Base-by-base conservation (phyloP, 2,888 invertebrate genomes). In the Agrilus mali region DNA sequence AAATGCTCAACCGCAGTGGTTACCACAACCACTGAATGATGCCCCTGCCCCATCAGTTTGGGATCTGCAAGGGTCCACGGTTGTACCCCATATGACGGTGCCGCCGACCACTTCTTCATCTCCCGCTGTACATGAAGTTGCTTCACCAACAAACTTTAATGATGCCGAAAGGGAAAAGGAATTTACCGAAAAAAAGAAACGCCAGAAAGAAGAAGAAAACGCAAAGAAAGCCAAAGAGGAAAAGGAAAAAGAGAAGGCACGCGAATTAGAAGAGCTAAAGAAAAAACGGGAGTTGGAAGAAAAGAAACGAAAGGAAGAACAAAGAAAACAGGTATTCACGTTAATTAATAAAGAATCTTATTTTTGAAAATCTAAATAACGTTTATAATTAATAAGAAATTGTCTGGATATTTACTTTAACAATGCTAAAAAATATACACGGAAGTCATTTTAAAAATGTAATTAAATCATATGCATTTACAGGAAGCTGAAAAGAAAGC, bases 401-500 rank as follows among this genome's bases (percentile, higher is more conserved):
- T n/a, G n/a, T n/a, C n/a, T n/a, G n/a, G n/a, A n/a, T n/a, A n/a
- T n/a, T n/a, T n/a, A n/a, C n/a, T n/a, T n/a, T n/a, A 17, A 17
- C 17, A 17, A 17, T 17, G 5, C 17, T 5, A 17, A 17, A 17
- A 17, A 17, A 17, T 17, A 17, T 17, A 5, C 5, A 17, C 15
- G 7, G 5, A n/a, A 36, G 10, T 4, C 36, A 36, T 13, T 36
- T 10, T 36, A 3, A 38, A n/a, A 10, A 27, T n/a, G n/a, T n/a
- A n/a, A 6, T 27, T 38, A 4, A 12, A 15, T 32, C 13, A n/a
- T 39, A 4, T 13, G 2, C 32, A 31, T 22, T 36, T 41, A 44
- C 63, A 69, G 49, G 74, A 75, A 49, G 66, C 66, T n/a, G 73
- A 72, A 47, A 69, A 68, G 38, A 70, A 70, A 50, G 61, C 60